Evolutionary conservation across 2,797 vertebrate genomes (phyloP).

Genomic region (Rhinatrema bivittatum): DNA sequence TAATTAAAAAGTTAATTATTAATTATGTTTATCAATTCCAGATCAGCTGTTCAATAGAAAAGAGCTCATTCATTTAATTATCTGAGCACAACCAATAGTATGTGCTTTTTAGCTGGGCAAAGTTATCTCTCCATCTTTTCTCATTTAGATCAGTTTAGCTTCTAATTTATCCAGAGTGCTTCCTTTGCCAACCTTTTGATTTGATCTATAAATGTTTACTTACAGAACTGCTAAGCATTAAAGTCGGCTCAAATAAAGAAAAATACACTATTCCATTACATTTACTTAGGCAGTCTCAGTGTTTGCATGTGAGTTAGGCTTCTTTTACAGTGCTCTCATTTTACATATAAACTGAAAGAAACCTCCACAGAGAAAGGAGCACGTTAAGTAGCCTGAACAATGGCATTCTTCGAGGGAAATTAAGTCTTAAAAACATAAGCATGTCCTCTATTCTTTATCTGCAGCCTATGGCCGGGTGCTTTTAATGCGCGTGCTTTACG

Average conservation of each 20-base stretch:
- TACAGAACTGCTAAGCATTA: slow-evolving; percentile 52
- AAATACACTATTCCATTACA: slow-evolving; percentile 16
- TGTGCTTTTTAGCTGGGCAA: slow-evolving; percentile 62
- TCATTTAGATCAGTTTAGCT: slow-evolving; percentile 54
- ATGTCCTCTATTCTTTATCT: no score
- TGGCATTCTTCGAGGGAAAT: slow-evolving; percentile 46
- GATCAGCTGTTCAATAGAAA: slow-evolving; percentile 71
- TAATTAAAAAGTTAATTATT: slow-evolving; percentile 81
- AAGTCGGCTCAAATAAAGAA: slow-evolving; percentile 52
- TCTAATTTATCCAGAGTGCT: slow-evolving; percentile 47
- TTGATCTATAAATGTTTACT: slow-evolving; percentile 54
- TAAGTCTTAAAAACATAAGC: no score
- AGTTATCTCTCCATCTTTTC: slow-evolving; percentile 50
- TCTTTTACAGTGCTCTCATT: slow-evolving; percentile 23
- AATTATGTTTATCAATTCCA: slow-evolving; percentile 65
- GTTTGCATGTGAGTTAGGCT: not conserved
- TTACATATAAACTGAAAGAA: slow-evolving; percentile 53
- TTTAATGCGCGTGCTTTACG: no score
- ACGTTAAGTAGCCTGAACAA: slow-evolving; percentile 54
- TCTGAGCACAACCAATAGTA: slow-evolving; percentile 58
- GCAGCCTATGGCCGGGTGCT: no score
- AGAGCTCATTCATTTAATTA: slow-evolving; percentile 70
- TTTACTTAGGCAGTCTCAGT: slow-evolving; percentile 24
- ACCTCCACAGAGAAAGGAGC: slow-evolving; percentile 44
- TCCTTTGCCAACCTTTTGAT: slow-evolving; percentile 41